phyloP scores from a whole-genome alignment of 2,888 invertebrate species.

The Hylaea fasciaria region DNA sequence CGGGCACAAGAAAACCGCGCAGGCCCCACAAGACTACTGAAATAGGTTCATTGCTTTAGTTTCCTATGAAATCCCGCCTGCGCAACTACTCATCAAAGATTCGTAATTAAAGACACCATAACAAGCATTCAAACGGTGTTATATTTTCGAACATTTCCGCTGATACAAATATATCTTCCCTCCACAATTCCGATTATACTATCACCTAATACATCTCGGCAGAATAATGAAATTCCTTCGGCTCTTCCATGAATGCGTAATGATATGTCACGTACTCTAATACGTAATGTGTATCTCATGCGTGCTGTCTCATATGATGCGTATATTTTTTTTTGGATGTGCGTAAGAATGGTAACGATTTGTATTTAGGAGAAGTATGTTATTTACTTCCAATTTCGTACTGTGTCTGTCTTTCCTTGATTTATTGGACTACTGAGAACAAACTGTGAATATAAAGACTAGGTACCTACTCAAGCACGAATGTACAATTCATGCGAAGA shows the following conservation, averaged over 20 bases:
- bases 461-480: too few species aligned
- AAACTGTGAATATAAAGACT: too few species aligned
- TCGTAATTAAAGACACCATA: too few species aligned
- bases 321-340: constrained; percentile 22
- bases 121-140: too few species aligned
- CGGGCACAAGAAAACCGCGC: too few species aligned
- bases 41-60: too few species aligned
- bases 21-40: too few species aligned
- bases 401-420: background rate
- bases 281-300: constrained; percentile 37
- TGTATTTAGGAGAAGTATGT: constrained; percentile 12
- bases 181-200: constrained; percentile 22
- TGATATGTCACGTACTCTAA: constrained; percentile 47
- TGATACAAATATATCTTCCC: constrained; percentile 13
- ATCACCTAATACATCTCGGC: constrained; percentile 36
- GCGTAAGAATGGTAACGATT: constrained; percentile 16
- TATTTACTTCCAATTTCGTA: background rate
- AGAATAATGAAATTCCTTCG: constrained; percentile 60
- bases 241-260: constrained; percentile 57
- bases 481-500: too few species aligned
- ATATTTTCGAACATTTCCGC: too few species aligned
- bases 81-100: too few species aligned
- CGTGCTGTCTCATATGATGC: constrained; percentile 22
- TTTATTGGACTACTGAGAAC: too few species aligned
- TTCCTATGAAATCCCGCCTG: too few species aligned